Conservation (phyloP, 1,140 invertebrate genomes). For the Antheraea pernyi region DNA sequence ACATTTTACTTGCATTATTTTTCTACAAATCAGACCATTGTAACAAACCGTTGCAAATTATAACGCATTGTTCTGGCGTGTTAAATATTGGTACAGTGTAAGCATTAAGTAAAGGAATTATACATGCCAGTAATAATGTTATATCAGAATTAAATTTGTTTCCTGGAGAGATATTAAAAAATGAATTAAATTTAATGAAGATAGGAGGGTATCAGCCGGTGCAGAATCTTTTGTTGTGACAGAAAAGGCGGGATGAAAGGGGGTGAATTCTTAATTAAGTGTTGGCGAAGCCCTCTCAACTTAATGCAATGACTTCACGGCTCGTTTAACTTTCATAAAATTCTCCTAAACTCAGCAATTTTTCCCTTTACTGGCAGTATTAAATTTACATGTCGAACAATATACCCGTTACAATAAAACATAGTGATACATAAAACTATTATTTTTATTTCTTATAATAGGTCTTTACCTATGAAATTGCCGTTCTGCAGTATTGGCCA, state of each 20-base stretch:
- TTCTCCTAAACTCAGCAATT: slow-evolving; percentile 70
- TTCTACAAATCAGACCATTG: too few species aligned
- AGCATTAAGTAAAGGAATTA: too few species aligned
- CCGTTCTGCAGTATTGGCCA: too few species aligned
- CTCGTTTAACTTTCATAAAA: slow-evolving; percentile 78
- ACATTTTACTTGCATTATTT: too few species aligned
- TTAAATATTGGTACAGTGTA: too few species aligned
- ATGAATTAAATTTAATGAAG: slow-evolving; percentile 72
- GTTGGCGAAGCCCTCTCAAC: slow-evolving; percentile 65
- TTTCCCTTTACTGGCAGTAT: slow-evolving; percentile 60
- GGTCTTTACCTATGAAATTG: too few species aligned
- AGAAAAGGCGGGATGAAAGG: slow-evolving; percentile 41
- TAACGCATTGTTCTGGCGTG: too few species aligned
- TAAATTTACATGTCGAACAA: slow-evolving; percentile 43
- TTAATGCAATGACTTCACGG: slow-evolving; percentile 74
- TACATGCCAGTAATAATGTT: not conserved
- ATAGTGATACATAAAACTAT: not conserved
- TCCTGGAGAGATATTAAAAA: slow-evolving; percentile 48
- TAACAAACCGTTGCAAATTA: too few species aligned
- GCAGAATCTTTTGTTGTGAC: slow-evolving; percentile 72
- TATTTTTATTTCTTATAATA: not conserved
- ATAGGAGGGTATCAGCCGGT: slow-evolving; percentile 18
- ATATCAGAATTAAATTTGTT: not conserved
- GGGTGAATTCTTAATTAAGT: slow-evolving; percentile 75
- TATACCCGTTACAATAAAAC: not conserved